phyloP scores from a whole-genome alignment of 1,140 invertebrate genomes.

The Megathymus violae region DNA sequence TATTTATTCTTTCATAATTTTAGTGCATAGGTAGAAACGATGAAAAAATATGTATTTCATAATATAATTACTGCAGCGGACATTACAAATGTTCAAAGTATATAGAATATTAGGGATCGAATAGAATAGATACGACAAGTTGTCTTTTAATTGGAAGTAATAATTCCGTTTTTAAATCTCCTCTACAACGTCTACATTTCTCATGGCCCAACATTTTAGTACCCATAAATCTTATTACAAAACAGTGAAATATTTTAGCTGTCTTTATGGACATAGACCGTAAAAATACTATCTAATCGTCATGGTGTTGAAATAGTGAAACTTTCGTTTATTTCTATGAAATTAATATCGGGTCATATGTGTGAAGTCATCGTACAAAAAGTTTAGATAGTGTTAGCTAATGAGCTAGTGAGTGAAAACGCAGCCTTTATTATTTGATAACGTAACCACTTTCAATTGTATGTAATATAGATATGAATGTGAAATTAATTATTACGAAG shows the following conservation, averaged over 20 bases:
- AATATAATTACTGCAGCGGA: no score
- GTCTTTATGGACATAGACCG: neutral
- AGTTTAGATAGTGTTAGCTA: neutral
- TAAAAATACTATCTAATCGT: conserved; percentile 17
- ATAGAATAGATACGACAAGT: no score
- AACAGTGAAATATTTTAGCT: conserved; percentile 39
- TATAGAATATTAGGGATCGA: no score
- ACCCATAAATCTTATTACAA: conserved; percentile 48
- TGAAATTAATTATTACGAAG: neutral
- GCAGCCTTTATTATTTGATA: neutral
- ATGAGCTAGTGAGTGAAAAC: neutral
- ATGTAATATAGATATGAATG: no score
- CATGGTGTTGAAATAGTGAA: conserved; percentile 24
- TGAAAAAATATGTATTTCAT: no score
- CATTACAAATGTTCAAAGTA: no score
- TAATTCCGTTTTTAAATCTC: neutral
- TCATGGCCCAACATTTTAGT: conserved; percentile 31
- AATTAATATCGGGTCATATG: neutral
- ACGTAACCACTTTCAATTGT: neutral
- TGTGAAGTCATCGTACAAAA: no score
- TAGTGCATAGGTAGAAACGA: no score
- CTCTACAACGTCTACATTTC: conserved; percentile 22
- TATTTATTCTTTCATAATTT: no score
- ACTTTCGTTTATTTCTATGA: conserved; percentile 28
- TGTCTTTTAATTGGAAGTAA: no score